Percentiles rank a stretch among this genome's conserved stretches.
phyloP scores from a whole-genome alignment of 2,888 invertebrate genomes.

The Phasia obesa region DNA sequence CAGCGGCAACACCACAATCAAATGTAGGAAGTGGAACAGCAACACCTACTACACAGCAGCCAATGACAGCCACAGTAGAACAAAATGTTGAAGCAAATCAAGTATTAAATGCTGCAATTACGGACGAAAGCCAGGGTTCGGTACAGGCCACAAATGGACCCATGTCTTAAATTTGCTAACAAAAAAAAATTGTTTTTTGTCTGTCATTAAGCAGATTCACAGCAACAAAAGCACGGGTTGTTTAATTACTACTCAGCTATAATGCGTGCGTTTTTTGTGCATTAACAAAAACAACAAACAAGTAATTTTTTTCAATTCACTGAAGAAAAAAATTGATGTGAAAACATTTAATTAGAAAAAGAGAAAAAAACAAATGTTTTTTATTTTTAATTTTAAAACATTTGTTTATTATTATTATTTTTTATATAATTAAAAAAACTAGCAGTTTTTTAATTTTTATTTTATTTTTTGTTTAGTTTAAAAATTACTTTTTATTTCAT shows the following conservation, averaged over 20 bases:
- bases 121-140: slow-evolving; percentile 55
- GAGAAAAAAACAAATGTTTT: background rate
- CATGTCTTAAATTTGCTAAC: slow-evolving; percentile 78
- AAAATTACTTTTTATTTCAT: too few species aligned
- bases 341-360: background rate
- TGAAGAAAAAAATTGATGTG: slow-evolving; percentile 5
- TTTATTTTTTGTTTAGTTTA: slow-evolving; percentile 8
- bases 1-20: slow-evolving; percentile 79
- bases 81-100: slow-evolving; percentile 68
- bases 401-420: background rate
- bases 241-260: slow-evolving; percentile 18
- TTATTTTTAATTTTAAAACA: background rate
- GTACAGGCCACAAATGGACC: slow-evolving; percentile 79
- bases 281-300: slow-evolving; percentile 39
- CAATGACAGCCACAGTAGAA: slow-evolving; percentile 63
- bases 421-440: background rate
- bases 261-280: slow-evolving; percentile 34
- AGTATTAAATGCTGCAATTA: slow-evolving; percentile 47
- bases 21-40: slow-evolving; percentile 73
- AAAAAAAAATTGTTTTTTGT: slow-evolving; percentile 35
- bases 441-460: slow-evolving; percentile 19
- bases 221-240: slow-evolving; percentile 18
- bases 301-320: slow-evolving; percentile 19
- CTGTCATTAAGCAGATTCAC: slow-evolving; percentile 36
- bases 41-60: slow-evolving; percentile 61